These are phyloP conservation scores for Grallaria varia DNA, from an alignment of 2,113 vertebrate genomes.

Conservation along the genomic window DNA sequence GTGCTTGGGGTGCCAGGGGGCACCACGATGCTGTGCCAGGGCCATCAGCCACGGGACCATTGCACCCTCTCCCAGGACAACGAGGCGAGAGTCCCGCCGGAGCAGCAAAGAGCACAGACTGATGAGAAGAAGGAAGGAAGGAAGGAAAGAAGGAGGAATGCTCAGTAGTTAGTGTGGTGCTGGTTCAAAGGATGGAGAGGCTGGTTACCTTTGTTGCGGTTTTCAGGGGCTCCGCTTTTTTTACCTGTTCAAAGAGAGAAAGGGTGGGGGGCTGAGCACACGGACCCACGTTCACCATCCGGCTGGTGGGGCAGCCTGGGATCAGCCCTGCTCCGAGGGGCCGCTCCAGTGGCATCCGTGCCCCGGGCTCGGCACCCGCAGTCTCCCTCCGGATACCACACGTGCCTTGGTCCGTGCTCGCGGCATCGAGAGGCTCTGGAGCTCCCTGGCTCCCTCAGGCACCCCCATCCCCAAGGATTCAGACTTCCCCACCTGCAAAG, in stretches of 20 bases:
- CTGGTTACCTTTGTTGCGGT: constrained; percentile 99
- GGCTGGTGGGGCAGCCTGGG: not conserved
- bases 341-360: not conserved
- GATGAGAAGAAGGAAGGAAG: constrained; percentile 74
- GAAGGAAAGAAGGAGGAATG: constrained; percentile 71
- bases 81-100: constrained; percentile 79
- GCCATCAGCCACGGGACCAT: constrained; percentile 15
- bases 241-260: constrained; percentile 98
- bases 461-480: not conserved
- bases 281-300: not conserved
- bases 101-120: constrained; percentile 77
- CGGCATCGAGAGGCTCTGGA: fast-evolving
- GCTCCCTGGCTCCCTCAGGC: not conserved
- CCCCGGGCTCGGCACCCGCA: not conserved
- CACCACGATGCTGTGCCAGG: fast-evolving
- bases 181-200: constrained; percentile 79
- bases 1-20: fast-evolving
- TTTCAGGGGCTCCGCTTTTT: constrained; percentile 99
- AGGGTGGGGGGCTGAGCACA: constrained; percentile 71
- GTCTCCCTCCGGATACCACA: not conserved
- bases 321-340: not conserved
- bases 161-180: constrained; percentile 79
- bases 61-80: constrained; percentile 90
- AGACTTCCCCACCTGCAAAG: not conserved
- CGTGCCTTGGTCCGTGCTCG: fast-evolving